phyloP scores from a whole-genome alignment of 1,140 invertebrate genomes.

The Zaprionus davidi region DNA sequence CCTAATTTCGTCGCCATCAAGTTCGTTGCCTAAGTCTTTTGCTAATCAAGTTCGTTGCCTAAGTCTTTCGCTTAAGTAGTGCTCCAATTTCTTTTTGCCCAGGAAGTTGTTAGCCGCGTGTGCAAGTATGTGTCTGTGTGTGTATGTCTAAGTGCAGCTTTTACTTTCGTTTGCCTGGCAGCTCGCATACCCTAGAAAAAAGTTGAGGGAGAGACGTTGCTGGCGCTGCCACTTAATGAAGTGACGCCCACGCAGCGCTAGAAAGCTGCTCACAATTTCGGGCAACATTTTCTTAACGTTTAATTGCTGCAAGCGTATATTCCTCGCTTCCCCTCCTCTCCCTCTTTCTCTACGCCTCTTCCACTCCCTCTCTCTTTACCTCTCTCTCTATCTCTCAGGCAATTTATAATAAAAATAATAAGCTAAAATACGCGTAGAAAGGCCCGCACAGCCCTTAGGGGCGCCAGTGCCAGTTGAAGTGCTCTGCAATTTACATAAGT shows the following conservation, averaged over 20 bases:
- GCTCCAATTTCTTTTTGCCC: slow-evolving; percentile 45
- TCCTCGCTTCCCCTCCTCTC: neutral
- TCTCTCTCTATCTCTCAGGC: neutral
- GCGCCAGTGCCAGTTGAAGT: slow-evolving; percentile 11
- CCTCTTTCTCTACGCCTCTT: neutral
- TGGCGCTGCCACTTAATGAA: neutral
- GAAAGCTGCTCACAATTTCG: slow-evolving; percentile 25
- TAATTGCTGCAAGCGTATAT: slow-evolving; percentile 34
- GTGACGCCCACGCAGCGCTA: slow-evolving; percentile 5
- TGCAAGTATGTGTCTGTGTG: neutral
- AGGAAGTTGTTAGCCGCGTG: neutral
- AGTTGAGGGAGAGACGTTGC: neutral
- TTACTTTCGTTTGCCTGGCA: slow-evolving; percentile 60
- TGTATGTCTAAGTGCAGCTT: slow-evolving; percentile 51
- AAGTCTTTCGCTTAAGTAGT: slow-evolving; percentile 41
- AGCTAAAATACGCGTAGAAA: slow-evolving; percentile 38
- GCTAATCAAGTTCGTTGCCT: slow-evolving; percentile 52
- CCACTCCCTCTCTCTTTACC: too few species aligned
- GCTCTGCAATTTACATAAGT: slow-evolving; percentile 57
- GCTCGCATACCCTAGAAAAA: slow-evolving; percentile 1
- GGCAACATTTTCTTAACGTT: slow-evolving; percentile 27
- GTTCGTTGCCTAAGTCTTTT: slow-evolving; percentile 5
- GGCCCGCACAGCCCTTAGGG: slow-evolving; percentile 27
- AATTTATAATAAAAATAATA: slow-evolving; percentile 47
- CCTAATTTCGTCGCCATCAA: slow-evolving; percentile 64